Base-by-base conservation (phyloP, 2,113 vertebrate genomes). In the Ranitomeya variabilis region DNA sequence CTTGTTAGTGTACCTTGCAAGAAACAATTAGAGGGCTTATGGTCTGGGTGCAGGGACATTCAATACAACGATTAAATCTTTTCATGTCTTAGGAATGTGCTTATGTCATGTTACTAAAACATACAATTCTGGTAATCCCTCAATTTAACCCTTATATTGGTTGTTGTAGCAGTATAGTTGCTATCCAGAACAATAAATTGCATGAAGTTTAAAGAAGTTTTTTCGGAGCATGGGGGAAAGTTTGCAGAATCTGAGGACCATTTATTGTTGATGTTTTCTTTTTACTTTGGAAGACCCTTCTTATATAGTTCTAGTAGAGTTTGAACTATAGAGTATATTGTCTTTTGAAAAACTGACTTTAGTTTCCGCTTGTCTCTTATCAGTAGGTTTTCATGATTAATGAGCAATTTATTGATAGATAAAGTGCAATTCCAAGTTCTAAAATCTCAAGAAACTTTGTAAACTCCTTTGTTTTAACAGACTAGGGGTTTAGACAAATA, bases 351-450 rank as follows among this genome's bases (percentile, higher is more conserved):
- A 77, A n/a, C 4, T 83, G 54, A 66, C 13, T 74, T 9, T 66
- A 23, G 60, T 82, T 88, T 84, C 73, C 60, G 55, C 57, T 23
- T 88, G 87, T 88, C 55, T 66, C 87, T 89, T 89, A 89, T 84
- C 87, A 78, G 87, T 23, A 37, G 51, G 5, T 54, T 84, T 59
- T 55, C 78, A 89, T 89, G 87, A 89, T 89, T 89, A 89, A 89
- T 89, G 81, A 52, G 18, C 60, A 31, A 59, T 84, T 89, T 89
- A 89, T 89, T 84, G 87, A 89, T 89, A 89, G 60, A 84, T 89
- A 64, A 78, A 78, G 87, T 77, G 62, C 71, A 84, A 84, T 84
- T 84, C 23, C 60, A 78, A 66, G 51, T 84, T 76, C 66, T 89
- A 84, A 84, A 77, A 78, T 79, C 2, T 84, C 73, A 77, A 51